Evolutionary conservation across 2,797 vertebrate species (phyloP).

Genomic region (Micromesistius poutassou): DNA sequence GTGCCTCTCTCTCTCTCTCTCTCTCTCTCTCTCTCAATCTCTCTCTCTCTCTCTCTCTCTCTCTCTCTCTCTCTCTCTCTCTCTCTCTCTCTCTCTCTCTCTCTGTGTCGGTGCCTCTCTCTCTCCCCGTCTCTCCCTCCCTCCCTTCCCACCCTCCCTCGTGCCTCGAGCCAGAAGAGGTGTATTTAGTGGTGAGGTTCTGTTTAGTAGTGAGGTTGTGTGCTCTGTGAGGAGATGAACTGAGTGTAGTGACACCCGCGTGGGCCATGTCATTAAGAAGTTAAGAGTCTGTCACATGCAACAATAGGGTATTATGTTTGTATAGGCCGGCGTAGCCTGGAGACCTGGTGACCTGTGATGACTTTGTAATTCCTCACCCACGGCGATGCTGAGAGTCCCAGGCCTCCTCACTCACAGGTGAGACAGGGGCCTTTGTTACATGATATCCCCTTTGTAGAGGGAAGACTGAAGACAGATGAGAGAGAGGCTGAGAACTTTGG

Average conservation of each 20-base stretch:
- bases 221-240: constrained; percentile 38
- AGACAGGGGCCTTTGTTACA: constrained; percentile 45
- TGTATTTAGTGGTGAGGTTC: neutral
- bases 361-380: constrained; percentile 44
- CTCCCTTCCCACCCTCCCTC: constrained; percentile 7
- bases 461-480: constrained; percentile 23
- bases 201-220: constrained; percentile 34
- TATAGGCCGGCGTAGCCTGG: constrained; percentile 31
- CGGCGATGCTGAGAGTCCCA: constrained; percentile 46
- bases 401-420: constrained; percentile 36
- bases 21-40: too few species aligned
- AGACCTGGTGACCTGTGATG: constrained; percentile 53
- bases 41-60: too few species aligned
- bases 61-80: too few species aligned
- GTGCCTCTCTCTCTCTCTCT: too few species aligned
- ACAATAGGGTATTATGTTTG: constrained; percentile 51
- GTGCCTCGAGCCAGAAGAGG: constrained; percentile 43
- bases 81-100: too few species aligned
- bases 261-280: constrained; percentile 49
- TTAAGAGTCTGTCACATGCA: constrained; percentile 54
- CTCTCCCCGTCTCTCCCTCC: neutral
- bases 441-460: constrained; percentile 47
- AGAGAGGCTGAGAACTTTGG: constrained; percentile 10
- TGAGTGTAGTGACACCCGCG: constrained; percentile 30
- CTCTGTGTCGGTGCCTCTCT: neutral